Evolutionary conservation across 23 tunicate genomes (phyloP).

Genomic region (Pegea sp.): DNA sequence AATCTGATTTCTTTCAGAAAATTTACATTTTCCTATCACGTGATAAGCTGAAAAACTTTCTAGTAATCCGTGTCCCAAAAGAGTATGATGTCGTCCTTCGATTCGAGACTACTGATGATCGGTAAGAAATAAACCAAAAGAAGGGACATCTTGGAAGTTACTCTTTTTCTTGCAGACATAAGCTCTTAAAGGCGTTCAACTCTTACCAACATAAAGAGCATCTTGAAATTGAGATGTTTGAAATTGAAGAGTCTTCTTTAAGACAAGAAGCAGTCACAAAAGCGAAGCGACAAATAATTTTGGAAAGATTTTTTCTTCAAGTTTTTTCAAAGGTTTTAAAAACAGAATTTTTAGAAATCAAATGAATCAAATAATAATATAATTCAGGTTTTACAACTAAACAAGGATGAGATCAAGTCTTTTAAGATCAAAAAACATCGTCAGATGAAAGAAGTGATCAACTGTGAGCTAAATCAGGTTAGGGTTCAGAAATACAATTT

Average conservation of each 20-base stretch:
- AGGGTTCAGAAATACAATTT: not conserved
- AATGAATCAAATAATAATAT: not conserved
- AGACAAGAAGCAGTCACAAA: slow-evolving; percentile 54
- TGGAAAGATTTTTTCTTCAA: slow-evolving; percentile 48
- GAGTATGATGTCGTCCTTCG: slow-evolving; percentile 74
- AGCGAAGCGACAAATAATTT: slow-evolving; percentile 35
- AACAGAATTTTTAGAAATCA: not conserved
- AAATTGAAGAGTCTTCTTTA: slow-evolving; percentile 33
- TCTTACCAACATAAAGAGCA: too few relatives aligned
- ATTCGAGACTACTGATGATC: slow-evolving; percentile 18
- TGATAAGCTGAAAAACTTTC: slow-evolving; percentile 32
- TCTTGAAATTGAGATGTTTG: slow-evolving; percentile 36
- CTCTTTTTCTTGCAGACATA: too few relatives aligned
- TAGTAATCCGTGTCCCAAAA: slow-evolving; percentile 72
- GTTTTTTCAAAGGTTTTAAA: slow-evolving; percentile 43
- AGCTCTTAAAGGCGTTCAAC: too few relatives aligned
- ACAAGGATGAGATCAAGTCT: not conserved
- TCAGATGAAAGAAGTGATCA: slow-evolving; percentile 11
- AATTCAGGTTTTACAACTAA: not conserved
- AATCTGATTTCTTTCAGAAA: too few relatives aligned
- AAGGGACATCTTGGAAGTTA: too few relatives aligned
- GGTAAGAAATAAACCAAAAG: slow-evolving; percentile 22
- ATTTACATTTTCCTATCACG: slow-evolving; percentile 26
- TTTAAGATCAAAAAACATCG: not conserved
- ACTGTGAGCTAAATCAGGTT: slow-evolving; percentile 18